phyloP scores from a whole-genome alignment of 1,140 invertebrate species.

The Heliconius himera region DNA sequence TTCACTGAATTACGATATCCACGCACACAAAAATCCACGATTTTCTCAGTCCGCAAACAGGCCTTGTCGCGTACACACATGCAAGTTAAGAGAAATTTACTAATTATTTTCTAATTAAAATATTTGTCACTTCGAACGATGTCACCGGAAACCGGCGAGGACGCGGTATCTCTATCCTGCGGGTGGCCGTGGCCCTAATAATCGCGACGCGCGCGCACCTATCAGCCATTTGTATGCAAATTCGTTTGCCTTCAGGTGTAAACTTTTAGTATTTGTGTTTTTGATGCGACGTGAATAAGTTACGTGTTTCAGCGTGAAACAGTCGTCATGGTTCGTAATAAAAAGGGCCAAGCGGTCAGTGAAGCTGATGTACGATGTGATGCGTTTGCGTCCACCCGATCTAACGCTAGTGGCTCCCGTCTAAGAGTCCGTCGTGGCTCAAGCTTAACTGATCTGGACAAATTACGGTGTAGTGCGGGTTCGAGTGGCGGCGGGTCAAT shows the following conservation, averaged over 20 bases:
- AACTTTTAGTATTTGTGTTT: constrained; percentile 53
- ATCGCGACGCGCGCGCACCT: constrained; percentile 62
- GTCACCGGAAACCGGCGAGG: constrained; percentile 66
- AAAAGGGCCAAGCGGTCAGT: constrained; percentile 68
- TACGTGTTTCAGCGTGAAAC: constrained; percentile 36
- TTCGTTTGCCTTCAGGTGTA: constrained; percentile 60
- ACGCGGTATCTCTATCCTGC: constrained; percentile 73
- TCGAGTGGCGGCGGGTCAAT: constrained; percentile 85
- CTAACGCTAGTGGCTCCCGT: constrained; percentile 58
- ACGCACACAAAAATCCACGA: constrained; percentile 61
- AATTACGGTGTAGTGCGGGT: constrained; percentile 81
- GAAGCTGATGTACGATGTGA: constrained; percentile 72
- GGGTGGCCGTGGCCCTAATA: constrained; percentile 76
- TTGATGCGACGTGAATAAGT: constrained; percentile 31
- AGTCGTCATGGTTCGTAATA: constrained; percentile 63
- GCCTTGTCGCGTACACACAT: constrained; percentile 66
- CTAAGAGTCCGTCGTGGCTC: constrained; percentile 85
- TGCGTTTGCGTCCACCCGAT: constrained; percentile 51
- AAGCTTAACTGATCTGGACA: constrained; percentile 87
- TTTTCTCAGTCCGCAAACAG: constrained; percentile 65
- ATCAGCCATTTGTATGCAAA: constrained; percentile 76
- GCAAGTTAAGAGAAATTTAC: constrained; percentile 44
- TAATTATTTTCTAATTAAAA: constrained; percentile 37
- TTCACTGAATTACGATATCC: constrained; percentile 64
- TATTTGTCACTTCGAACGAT: constrained; percentile 58